A percentile compares a stretch with the other conserved stretches of the same genome.
Evolutionary conservation across 1,140 invertebrate genomes (phyloP).

Genomic region (Anastatus disparis): DNA sequence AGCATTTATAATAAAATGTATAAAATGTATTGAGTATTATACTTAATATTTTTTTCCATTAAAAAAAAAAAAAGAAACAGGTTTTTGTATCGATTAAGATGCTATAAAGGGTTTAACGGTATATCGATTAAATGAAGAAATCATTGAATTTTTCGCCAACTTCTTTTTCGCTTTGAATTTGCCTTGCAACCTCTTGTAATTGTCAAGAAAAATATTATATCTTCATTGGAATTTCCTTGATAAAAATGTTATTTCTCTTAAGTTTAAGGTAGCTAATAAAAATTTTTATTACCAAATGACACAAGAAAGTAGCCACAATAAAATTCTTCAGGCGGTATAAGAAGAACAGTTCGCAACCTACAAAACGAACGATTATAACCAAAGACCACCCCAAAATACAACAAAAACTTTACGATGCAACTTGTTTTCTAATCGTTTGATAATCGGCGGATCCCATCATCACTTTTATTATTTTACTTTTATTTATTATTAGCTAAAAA

Average conservation of each 20-base stretch:
- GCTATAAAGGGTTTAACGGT: conserved; percentile 23
- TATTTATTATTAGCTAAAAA: too few relatives aligned
- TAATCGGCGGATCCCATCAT: conserved; percentile 12
- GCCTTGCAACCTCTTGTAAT: too few relatives aligned
- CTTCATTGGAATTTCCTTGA: not conserved
- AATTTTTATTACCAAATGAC: not conserved
- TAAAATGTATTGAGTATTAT: conserved; percentile 15
- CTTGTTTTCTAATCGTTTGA: conserved; percentile 23
- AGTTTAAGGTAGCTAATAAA: conserved; percentile 14
- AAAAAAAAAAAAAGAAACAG: conserved; percentile 23
- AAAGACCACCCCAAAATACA: conserved; percentile 15
- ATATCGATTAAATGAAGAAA: conserved; percentile 29
- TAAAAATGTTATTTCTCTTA: conserved; percentile 33
- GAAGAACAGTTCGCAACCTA: too few relatives aligned
- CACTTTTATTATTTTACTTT: not conserved
- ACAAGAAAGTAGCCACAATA: not conserved
- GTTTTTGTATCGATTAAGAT: conserved; percentile 9
- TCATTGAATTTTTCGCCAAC: not conserved
- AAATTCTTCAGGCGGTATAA: not conserved
- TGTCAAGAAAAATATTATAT: not conserved
- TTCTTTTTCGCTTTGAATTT: not conserved
- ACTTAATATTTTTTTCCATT: not conserved
- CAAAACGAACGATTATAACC: too few relatives aligned
- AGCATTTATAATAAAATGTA: not conserved
- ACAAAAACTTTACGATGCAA: not conserved